Base-by-base conservation (phyloP, 2,113 vertebrate species). In the Burhinus bistriatus region DNA sequence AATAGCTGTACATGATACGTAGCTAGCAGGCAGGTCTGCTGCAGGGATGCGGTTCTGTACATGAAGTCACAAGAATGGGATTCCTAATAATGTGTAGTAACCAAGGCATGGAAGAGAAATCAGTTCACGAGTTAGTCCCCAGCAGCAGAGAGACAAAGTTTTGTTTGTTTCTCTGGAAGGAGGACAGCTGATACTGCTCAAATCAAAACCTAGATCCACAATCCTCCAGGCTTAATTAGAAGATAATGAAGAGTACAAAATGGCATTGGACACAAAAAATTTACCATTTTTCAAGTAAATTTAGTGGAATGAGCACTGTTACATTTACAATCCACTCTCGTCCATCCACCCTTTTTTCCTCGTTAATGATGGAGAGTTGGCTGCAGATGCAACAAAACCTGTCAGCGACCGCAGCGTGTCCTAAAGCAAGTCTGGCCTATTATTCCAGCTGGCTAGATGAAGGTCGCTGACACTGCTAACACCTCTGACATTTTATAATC, bases 401-500 rank as follows among this genome's bases (percentile, higher is more conserved):
- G 73, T 91, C 81, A 77, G 75, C 14, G 14, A 81, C 75, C 9
- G 9, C 91, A 88, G 93, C 18, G 7, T 81, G 71, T 95, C 93
- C 93, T 86, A 95, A 87, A 81, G 68, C 68, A 91, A 93, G 42
- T 55, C 95, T 88, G 70, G 68, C 62, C 93, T 88, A 81, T 95
- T 96, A 95, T 66, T 91, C 51, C 89, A 88, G 51, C 62, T 88
- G 71, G 44, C 54, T 66, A 88, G 87, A 94, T 92, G 95, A 97
- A 97, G 94, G 83, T 91, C 51, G 1, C 58, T 80, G 91, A 94
- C 92, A 94, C 38, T 54, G 59, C 78, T 83, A 95, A 87, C 84
- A 95, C 90, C 79, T 92, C 66, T 96, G 93, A 96, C 89, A 83
- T 97, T 96, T 79, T 89, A 87, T 89, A 97, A 95, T 96, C 92